These are phyloP conservation scores for Gymnoscopelus microlampas DNA, from an alignment of 2,797 vertebrate species.

Conservation along the genomic window DNA sequence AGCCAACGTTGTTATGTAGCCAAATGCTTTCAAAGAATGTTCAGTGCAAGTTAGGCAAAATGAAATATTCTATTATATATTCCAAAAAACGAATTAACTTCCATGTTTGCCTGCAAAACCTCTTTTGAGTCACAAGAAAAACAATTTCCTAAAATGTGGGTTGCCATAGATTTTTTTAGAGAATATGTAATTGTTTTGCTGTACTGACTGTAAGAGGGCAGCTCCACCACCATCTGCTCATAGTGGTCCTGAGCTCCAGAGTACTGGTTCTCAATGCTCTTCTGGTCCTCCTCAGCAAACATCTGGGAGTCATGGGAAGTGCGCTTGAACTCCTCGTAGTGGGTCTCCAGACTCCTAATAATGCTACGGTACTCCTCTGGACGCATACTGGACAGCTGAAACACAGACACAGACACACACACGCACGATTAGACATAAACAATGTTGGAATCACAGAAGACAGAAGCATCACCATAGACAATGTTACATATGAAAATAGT, in stretches of 20 bases:
- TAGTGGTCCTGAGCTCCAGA: constrained; percentile 88
- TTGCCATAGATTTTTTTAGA: no score
- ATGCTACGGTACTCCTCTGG: constrained; percentile 91
- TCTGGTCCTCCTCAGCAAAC: constrained; percentile 91
- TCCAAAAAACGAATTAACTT: no score
- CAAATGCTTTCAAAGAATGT: no score
- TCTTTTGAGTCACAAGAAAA: no score
- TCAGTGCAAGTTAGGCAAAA: no score
- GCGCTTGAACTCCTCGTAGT: constrained; percentile 90
- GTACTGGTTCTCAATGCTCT: constrained; percentile 86
- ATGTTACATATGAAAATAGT: no score
- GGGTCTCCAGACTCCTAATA: constrained; percentile 87
- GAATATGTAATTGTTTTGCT: neutral
- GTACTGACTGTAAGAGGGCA: constrained; percentile 79
- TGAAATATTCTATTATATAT: no score
- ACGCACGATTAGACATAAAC: neutral
- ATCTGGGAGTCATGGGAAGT: constrained; percentile 88
- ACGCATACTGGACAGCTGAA: constrained; percentile 90
- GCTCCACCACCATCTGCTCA: constrained; percentile 87
- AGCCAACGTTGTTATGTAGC: no score
- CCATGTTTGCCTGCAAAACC: no score
- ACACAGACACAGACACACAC: constrained; percentile 11
- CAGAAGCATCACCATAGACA: no score
- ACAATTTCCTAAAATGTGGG: no score
- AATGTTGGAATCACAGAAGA: no score